Evolutionary conservation across 2,797 vertebrate genomes (phyloP).

Genomic region (Harpagifer antarcticus): DNA sequence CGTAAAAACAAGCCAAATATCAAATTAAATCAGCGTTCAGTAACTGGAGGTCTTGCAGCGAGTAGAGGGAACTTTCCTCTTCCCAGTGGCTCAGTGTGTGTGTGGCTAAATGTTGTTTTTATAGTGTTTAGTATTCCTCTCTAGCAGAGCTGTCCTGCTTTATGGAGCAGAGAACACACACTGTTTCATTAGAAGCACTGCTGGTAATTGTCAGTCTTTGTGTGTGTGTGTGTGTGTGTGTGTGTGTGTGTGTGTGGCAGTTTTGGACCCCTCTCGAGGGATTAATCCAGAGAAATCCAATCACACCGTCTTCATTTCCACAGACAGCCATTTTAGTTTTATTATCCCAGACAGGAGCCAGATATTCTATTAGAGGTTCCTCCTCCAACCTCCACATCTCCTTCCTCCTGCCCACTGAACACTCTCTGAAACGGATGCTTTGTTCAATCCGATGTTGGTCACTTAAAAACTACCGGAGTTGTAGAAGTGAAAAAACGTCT

Average conservation of each 20-base stretch:
- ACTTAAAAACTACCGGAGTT: too few species aligned
- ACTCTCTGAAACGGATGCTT: too few species aligned
- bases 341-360: conserved; percentile 70
- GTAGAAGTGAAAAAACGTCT: too few species aligned
- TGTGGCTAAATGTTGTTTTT: conserved; percentile 69
- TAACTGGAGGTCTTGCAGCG: conserved; percentile 38
- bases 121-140: conserved; percentile 74
- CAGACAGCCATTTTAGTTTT: conserved; percentile 80
- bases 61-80: conserved; percentile 53
- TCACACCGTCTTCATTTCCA: conserved; percentile 81
- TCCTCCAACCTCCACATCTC: conserved; percentile 17
- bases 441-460: too few species aligned
- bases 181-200: conserved; percentile 67
- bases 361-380: conserved; percentile 73
- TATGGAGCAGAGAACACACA: conserved; percentile 75
- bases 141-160: conserved; percentile 68
- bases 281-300: conserved; percentile 80
- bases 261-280: too few species aligned
- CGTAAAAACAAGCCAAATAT: conserved; percentile 14
- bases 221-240: conserved; percentile 11
- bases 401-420: conserved; percentile 10
- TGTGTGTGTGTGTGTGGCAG: conserved; percentile 3
- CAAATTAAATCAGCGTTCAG: conserved; percentile 24
- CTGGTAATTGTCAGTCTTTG: conserved; percentile 63
- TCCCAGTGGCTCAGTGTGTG: conserved; percentile 61